Conservation (phyloP, 2,888 invertebrate genomes). For the Tenthredo mesomela region DNA sequence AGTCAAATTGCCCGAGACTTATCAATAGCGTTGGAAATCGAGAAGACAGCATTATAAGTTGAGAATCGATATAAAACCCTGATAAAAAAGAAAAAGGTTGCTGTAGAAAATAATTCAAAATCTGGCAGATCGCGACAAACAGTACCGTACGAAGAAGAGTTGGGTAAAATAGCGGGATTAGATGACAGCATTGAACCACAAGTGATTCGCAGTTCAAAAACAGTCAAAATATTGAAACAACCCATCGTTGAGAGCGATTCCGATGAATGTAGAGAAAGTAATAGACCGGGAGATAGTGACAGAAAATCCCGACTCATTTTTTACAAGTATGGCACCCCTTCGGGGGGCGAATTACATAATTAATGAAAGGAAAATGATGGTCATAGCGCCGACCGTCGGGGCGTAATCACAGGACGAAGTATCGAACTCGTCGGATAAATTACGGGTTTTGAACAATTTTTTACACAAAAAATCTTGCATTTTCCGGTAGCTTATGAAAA, state of each 20-base stretch:
- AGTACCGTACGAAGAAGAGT: constrained; percentile 58
- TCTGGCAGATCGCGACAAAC: constrained; percentile 53
- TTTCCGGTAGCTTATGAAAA: no score
- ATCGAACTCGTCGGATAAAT: no score
- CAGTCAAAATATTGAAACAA: background rate
- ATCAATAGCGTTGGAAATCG: constrained; percentile 7
- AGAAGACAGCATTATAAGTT: constrained; percentile 52
- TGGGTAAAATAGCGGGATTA: constrained; percentile 57
- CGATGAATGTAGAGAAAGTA: background rate
- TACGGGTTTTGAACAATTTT: no score
- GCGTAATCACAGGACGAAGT: no score
- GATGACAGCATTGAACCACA: constrained; percentile 62
- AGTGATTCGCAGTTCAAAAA: constrained; percentile 53
- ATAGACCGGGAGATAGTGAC: no score
- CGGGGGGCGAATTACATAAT: no score
- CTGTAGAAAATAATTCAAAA: constrained; percentile 56
- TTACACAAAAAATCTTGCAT: no score
- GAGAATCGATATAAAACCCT: constrained; percentile 60
- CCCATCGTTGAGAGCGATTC: background rate
- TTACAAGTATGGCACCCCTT: no score
- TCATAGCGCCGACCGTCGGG: no score
- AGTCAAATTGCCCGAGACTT: constrained; percentile 55
- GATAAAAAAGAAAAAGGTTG: constrained; percentile 58
- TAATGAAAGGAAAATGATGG: no score
- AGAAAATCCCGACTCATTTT: no score